Conservation (phyloP, 2,888 invertebrate genomes). For the Mellilla xanthometata region DNA sequence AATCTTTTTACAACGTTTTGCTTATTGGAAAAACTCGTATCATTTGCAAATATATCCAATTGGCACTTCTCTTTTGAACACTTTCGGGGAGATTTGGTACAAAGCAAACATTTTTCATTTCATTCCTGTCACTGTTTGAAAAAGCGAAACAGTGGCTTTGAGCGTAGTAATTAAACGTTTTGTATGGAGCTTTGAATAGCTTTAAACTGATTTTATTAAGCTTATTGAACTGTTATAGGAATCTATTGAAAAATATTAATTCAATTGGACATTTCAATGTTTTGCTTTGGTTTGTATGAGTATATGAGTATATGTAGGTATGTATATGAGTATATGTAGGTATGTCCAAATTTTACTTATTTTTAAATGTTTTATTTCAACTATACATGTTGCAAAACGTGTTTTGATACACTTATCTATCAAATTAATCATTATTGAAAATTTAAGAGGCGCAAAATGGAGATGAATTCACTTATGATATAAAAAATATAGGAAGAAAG, state of each 20-base stretch:
- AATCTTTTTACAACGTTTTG: constrained; percentile 42
- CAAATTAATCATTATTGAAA: too few relatives aligned
- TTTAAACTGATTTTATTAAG: constrained; percentile 4
- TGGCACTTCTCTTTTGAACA: constrained; percentile 21
- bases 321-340: too few relatives aligned
- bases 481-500: too few relatives aligned
- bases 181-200: constrained; percentile 7
- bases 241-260: constrained; percentile 2
- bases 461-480: too few relatives aligned
- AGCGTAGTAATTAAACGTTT: constrained; percentile 14
- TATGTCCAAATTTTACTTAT: too few relatives aligned
- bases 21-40: constrained; percentile 49
- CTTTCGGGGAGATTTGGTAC: constrained; percentile 8
- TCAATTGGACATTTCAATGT: background rate
- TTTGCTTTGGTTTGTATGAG: too few relatives aligned
- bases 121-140: constrained; percentile 18
- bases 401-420: too few relatives aligned
- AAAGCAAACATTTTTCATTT: constrained; percentile 24
- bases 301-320: too few relatives aligned
- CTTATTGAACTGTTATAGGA: background rate
- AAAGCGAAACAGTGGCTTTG: constrained; percentile 18
- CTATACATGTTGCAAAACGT: too few relatives aligned
- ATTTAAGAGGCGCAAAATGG: too few relatives aligned
- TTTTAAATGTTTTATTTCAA: too few relatives aligned
- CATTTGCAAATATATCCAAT: constrained; percentile 49